Evolutionary conservation across 1,140 invertebrate genomes (phyloP).

Genomic region (Sarcophaga bullata): DNA sequence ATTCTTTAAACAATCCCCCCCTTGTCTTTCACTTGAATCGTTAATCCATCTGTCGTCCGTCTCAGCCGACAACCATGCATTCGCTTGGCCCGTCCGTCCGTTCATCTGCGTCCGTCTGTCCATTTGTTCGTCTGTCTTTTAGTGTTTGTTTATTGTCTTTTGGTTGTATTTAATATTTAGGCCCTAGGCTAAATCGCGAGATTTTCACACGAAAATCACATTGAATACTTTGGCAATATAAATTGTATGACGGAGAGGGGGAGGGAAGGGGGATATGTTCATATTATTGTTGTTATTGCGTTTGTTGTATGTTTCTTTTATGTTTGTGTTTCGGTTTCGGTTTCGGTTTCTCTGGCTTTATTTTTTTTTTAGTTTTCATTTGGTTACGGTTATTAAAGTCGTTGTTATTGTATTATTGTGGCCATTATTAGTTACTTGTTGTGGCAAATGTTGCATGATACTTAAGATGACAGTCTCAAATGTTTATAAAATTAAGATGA

Average conservation of each 20-base stretch:
- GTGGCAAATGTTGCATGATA: conserved; percentile 40
- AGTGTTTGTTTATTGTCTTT: conserved; percentile 38
- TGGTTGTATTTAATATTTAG: conserved; percentile 37
- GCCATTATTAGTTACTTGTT: background rate
- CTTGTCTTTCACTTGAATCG: background rate
- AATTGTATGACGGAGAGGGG: background rate
- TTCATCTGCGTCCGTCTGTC: background rate
- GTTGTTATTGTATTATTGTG: conserved; percentile 19
- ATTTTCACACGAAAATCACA: conserved; percentile 66
- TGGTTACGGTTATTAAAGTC: too few relatives aligned
- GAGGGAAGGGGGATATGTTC: background rate
- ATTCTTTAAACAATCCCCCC: background rate
- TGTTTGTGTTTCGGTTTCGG: too few relatives aligned
- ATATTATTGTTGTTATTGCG: conserved; percentile 22
- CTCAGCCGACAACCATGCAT: background rate
- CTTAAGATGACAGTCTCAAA: conserved; percentile 17
- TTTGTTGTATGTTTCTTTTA: background rate
- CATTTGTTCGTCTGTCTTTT: background rate
- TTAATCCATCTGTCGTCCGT: background rate
- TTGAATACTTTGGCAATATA: conserved; percentile 52
- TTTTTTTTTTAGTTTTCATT: too few relatives aligned
- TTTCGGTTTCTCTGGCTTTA: too few relatives aligned
- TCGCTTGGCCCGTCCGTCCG: background rate
- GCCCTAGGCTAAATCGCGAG: conserved; percentile 45
- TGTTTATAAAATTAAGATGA: conserved; percentile 10